A percentile compares a stretch with the other conserved stretches of the same genome.
phyloP scores from a whole-genome alignment of 1,140 invertebrate genomes.

The Anastrepha ludens region DNA sequence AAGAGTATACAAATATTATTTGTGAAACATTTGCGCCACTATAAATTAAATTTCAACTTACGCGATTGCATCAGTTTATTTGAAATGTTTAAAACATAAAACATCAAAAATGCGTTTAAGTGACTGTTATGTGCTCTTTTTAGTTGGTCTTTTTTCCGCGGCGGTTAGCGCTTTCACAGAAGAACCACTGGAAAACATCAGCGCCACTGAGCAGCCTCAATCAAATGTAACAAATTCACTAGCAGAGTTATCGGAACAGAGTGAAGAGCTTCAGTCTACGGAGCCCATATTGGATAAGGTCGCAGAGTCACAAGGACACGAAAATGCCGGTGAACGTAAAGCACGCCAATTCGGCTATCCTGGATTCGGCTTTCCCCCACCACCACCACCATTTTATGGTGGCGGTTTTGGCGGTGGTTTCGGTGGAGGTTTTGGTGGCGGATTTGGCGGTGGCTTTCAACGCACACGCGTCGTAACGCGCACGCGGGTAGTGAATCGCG shows the following conservation, averaged over 20 bases:
- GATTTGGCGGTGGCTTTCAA: slow-evolving; percentile 60
- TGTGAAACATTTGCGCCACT: not conserved
- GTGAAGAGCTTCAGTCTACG: too few relatives aligned
- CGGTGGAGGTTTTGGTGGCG: slow-evolving; percentile 56
- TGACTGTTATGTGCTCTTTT: not conserved
- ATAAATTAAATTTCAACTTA: not conserved
- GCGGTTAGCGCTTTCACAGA: not conserved
- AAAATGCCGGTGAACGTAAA: slow-evolving; percentile 60
- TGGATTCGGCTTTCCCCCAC: slow-evolving; percentile 52
- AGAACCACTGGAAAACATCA: not conserved
- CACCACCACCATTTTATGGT: slow-evolving; percentile 60
- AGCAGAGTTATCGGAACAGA: not conserved
- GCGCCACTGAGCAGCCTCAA: not conserved
- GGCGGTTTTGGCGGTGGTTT: slow-evolving; percentile 58
- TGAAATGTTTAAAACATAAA: not conserved
- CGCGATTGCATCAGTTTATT: not conserved
- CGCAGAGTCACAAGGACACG: slow-evolving; percentile 56
- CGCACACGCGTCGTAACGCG: slow-evolving; percentile 65
- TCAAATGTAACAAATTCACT: not conserved
- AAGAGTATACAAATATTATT: not conserved
- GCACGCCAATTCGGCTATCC: slow-evolving; percentile 67
- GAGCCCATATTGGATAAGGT: not conserved
- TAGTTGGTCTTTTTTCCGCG: not conserved
- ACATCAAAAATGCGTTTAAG: not conserved
- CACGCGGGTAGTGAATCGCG: slow-evolving; percentile 61